Percentiles rank a stretch among this genome's conserved stretches.
Conservation (phyloP, 2,888 invertebrate species). For the Dryomyza anilis region DNA sequence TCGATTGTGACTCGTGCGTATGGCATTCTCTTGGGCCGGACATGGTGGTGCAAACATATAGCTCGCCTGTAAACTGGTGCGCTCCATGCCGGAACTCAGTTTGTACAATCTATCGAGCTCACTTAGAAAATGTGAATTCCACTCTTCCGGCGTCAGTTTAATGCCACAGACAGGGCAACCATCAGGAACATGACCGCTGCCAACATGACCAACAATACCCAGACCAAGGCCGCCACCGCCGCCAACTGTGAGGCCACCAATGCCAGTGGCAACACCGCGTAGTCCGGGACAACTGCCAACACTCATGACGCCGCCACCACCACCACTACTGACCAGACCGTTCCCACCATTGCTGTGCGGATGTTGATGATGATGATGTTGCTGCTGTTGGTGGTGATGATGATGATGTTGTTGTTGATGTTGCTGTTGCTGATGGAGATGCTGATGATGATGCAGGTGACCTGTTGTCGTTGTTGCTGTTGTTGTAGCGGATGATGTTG, state of each 20-base stretch:
- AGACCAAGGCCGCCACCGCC: constrained; percentile 32
- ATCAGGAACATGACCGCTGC: constrained; percentile 53
- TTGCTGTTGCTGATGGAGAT: constrained; percentile 40
- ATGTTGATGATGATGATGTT: constrained; percentile 34
- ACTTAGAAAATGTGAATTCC: constrained; percentile 72
- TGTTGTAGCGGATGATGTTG: constrained; percentile 37
- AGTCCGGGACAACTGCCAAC: constrained; percentile 35
- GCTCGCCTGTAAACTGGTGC: constrained; percentile 59
- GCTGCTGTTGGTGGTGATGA: constrained; percentile 46
- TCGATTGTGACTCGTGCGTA: constrained; percentile 64
- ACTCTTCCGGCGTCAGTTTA: constrained; percentile 69
- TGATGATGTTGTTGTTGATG: constrained; percentile 41
- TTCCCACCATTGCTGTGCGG: constrained; percentile 44
- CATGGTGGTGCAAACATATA: constrained; percentile 59
- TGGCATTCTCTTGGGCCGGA: constrained; percentile 59
- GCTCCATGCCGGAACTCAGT: constrained; percentile 63
- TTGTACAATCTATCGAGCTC: constrained; percentile 73
- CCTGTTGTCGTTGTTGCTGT: constrained; percentile 41
- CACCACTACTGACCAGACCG: constrained; percentile 37
- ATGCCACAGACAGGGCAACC: constrained; percentile 74
- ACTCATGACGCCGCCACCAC: not conserved
- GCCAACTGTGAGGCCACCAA: constrained; percentile 42
- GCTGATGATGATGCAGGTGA: constrained; percentile 37
- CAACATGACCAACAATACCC: constrained; percentile 34
- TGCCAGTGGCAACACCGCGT: constrained; percentile 41